A percentile compares a stretch with the other conserved stretches of the same genome.
phyloP scores from a whole-genome alignment of 2,113 vertebrate genomes.

The Lipotes vexillifer region DNA sequence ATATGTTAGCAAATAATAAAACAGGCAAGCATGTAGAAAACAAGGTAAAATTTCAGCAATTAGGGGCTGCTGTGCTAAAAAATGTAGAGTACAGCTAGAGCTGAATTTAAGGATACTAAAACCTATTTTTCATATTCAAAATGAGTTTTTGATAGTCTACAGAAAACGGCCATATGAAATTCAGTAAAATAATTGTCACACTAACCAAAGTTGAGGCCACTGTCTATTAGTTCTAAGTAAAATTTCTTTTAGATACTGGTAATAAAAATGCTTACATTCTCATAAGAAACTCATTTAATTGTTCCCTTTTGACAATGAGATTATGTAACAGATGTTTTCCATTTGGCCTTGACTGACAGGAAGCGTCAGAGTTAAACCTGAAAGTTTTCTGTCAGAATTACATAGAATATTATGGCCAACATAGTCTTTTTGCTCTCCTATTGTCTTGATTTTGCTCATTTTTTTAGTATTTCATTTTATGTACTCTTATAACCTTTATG shows the following conservation, averaged over 20 bases:
- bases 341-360: background rate
- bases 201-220: background rate
- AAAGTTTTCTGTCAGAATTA: background rate
- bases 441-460: background rate
- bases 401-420: background rate
- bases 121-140: background rate
- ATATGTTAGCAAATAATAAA: background rate
- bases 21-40: background rate
- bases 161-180: background rate
- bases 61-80: background rate
- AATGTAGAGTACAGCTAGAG: background rate
- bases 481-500: background rate
- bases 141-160: background rate
- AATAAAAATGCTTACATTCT: background rate
- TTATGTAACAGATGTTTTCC: background rate
- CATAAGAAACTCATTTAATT: background rate
- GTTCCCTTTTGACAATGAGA: background rate
- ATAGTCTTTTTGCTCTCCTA: background rate
- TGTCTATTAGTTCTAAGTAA: background rate
- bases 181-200: background rate
- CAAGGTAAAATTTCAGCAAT: background rate
- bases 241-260: background rate
- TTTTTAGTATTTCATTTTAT: background rate
- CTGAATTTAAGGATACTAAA: background rate
- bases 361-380: background rate